Evolutionary conservation across 1,140 invertebrate genomes (phyloP), one percentile per base, ranked within the genome.

Genomic region (Penaeus chinensis): DNA sequence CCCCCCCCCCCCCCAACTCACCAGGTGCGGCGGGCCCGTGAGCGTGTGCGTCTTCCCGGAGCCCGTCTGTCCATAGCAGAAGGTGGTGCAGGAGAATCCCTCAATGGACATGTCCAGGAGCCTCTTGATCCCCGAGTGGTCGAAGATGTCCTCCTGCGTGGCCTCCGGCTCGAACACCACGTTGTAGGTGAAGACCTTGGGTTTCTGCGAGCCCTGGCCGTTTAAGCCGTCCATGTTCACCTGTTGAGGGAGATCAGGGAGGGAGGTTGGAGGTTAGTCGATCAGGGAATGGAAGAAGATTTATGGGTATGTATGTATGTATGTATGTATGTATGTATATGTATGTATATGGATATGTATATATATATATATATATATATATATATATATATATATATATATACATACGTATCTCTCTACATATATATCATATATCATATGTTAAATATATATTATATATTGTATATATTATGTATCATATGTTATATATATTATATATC

Each of bases 31-130:
- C 77, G 97, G 97, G 82, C 98, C 98, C 0, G 97, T 98, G 74
- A 99, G 94, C 0, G 98, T 98, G 92, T 98, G 97, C 0, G 98
- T 99, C 93, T 99, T 99, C 19, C 98, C 98, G 91, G 96, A 97
- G 32, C 98, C 98, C 0, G 98, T 99, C 93, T 99, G 98, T 69
- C 98, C 98, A 92, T 99, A 99, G 91, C 98, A 99, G 92, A 98
- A 97, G 18, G 95, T 95, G 5, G 98, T 99, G 89, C 97, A 97
- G 88, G 96, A 97, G 92, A 98, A 99, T 0, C 97, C 97, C 91
- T 97, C 96, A 7, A 98, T 94, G 19, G 96, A 96, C 96, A 98
- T 98, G 91, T 98, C 96, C 83, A 98, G 95, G 19, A 98, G 94
- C 60, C 96, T 94, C 91, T 96, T 96, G 62, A 98, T 94, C 1